Evolutionary conservation across 2,113 vertebrate species (phyloP).

Genomic region (Formicarius rufipectus): DNA sequence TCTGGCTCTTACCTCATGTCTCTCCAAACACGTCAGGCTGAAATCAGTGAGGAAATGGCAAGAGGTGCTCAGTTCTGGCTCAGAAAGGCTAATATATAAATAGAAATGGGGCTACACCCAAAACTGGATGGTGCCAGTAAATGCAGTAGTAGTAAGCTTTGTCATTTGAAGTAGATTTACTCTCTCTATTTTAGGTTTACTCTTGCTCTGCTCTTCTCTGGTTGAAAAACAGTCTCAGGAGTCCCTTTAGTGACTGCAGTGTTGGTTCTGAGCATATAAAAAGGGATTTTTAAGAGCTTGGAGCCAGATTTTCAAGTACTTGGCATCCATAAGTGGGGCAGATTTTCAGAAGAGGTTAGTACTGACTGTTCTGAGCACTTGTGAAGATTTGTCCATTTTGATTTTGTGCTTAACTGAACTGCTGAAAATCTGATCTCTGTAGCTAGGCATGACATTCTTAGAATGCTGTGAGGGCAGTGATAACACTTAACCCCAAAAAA

Average conservation of each 20-base stretch:
- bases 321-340: constrained; percentile 8
- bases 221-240: neutral
- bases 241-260: neutral
- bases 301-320: constrained; percentile 14
- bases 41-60: neutral
- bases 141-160: neutral
- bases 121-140: neutral
- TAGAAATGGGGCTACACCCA: neutral
- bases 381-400: constrained; percentile 26
- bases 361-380: constrained; percentile 15
- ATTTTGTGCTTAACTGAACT: constrained; percentile 7
- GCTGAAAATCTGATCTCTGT: neutral
- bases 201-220: neutral
- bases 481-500: neutral
- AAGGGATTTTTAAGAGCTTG: neutral
- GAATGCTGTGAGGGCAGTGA: neutral
- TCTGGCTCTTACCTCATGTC: neutral
- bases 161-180: neutral
- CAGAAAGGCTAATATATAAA: neutral
- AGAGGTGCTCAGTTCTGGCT: neutral
- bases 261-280: neutral
- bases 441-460: neutral
- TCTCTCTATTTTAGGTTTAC: neutral
- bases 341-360: constrained; percentile 24
- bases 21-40: neutral